Evolutionary conservation across 2,113 vertebrate genomes (phyloP).

Genomic region (Malurus alboscapulatus): DNA sequence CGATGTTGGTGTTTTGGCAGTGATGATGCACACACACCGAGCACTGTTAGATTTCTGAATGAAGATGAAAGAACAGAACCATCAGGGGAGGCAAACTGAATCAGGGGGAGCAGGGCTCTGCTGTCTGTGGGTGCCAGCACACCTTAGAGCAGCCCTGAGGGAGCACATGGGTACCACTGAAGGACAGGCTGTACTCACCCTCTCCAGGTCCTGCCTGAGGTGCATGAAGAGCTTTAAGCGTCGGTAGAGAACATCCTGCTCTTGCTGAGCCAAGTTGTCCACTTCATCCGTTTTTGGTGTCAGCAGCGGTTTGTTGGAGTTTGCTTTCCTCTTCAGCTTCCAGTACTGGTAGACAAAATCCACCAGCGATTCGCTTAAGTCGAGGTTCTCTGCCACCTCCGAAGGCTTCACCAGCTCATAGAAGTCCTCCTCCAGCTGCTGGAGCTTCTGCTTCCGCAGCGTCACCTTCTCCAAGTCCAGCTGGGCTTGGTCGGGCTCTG

Average conservation of each 20-base stretch:
- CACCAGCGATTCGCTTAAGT: slow-evolving; percentile 80
- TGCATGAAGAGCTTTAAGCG: slow-evolving; percentile 95
- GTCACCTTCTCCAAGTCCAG: slow-evolving; percentile 90
- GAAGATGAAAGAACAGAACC: not conserved
- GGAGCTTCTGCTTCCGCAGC: slow-evolving; percentile 92
- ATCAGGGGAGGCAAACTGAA: not conserved
- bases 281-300: slow-evolving; percentile 91
- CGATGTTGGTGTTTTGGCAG: not conserved
- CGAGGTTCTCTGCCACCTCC: slow-evolving; percentile 86
- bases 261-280: slow-evolving; percentile 95
- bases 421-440: slow-evolving; percentile 94
- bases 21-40: not conserved
- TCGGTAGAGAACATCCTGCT: slow-evolving; percentile 94
- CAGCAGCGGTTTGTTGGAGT: slow-evolving; percentile 90
- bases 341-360: slow-evolving; percentile 98
- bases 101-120: not conserved
- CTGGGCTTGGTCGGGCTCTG: slow-evolving; percentile 73
- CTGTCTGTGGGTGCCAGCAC: not conserved
- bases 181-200: slow-evolving; percentile 80
- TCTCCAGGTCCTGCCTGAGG: slow-evolving; percentile 94
- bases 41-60: not conserved
- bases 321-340: slow-evolving; percentile 94
- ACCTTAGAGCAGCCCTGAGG: not conserved
- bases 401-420: slow-evolving; percentile 89
- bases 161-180: fast-evolving